Base-by-base conservation (phyloP, 2,797 vertebrate genomes). In the Chelonia mydas region DNA sequence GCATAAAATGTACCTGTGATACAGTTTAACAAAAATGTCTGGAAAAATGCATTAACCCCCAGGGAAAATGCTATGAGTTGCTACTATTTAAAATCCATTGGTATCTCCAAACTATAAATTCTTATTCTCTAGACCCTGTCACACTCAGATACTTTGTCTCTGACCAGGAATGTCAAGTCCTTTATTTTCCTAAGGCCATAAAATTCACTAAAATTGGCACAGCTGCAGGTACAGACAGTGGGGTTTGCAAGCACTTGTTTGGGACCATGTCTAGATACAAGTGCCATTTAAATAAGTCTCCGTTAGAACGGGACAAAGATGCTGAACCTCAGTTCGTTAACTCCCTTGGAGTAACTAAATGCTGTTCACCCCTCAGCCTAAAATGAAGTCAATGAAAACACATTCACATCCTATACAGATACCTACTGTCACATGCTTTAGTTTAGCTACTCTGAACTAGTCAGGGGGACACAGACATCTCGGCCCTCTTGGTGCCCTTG, bases 381-480 rank as follows among this genome's bases (percentile, higher is more conserved):
- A 4, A n/a, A 0, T 0, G 8, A 7, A 31, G 28, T 17, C 81
- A 50, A 6, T 50, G 65, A 11, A 31, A 79, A 49, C 3, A 3
- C 1, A 0, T 65, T 77, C 45, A 37, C 19, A 28, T 1, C 15
- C n/a, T 33, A 61, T 31, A 28, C 37, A 41, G 59, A n/a, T 45
- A 31, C 5, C 28, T 33, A 1, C 4, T 1, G 21, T 19, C 6
- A 25, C 47, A 3, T 15, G 47, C n/a, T 83, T 23, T 2, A 41
- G 50, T 65, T 65, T 65, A n/a, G 72, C 84, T 17, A n/a, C 5
- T 33, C 2, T 28, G 78, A 72, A 3, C 19, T 15, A 81, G n/a
- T 31, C 1, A 0, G n/a, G 83, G 80, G 33, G 5, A 1, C 1
- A 11, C 53, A 76, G 53, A 37, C 5, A 0, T 1, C 33, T 83